Evolutionary conservation across 2,888 invertebrate species (phyloP).

Genomic region (Myopa testacea): DNA sequence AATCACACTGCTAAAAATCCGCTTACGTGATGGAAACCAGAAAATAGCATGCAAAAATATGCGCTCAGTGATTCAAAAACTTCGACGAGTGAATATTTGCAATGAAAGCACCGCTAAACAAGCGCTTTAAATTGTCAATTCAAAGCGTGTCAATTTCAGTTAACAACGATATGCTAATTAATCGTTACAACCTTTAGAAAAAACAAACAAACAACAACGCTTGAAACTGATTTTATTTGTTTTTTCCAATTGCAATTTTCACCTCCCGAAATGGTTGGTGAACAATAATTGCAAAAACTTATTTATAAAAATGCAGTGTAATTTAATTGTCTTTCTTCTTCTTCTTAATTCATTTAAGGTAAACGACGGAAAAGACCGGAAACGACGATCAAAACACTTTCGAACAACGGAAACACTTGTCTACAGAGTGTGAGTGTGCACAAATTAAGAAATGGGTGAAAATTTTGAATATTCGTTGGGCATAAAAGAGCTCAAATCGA

Average conservation of each 20-base stretch:
- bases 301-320: neutral
- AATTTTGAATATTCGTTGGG: constrained; percentile 75
- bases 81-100: neutral
- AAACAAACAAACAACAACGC: too few species aligned
- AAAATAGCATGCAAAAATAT: too few species aligned
- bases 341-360: constrained; percentile 45
- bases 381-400: constrained; percentile 28
- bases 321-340: constrained; percentile 9
- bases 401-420: constrained; percentile 25
- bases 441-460: constrained; percentile 65
- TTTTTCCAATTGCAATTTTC: neutral
- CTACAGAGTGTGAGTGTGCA: neutral
- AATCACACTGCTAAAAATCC: neutral
- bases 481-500: constrained; percentile 77
- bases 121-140: constrained; percentile 8
- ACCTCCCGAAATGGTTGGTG: neutral
- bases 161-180: constrained; percentile 15
- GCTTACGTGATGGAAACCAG: neutral
- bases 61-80: neutral
- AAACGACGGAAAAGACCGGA: constrained; percentile 18
- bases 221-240: neutral
- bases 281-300: neutral
- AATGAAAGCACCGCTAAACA: neutral
- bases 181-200: constrained; percentile 13
- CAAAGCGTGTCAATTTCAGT: neutral